These are phyloP conservation scores for Pluvialis apricaria DNA, from an alignment of 2,113 vertebrate genomes.

Conservation along the genomic window DNA sequence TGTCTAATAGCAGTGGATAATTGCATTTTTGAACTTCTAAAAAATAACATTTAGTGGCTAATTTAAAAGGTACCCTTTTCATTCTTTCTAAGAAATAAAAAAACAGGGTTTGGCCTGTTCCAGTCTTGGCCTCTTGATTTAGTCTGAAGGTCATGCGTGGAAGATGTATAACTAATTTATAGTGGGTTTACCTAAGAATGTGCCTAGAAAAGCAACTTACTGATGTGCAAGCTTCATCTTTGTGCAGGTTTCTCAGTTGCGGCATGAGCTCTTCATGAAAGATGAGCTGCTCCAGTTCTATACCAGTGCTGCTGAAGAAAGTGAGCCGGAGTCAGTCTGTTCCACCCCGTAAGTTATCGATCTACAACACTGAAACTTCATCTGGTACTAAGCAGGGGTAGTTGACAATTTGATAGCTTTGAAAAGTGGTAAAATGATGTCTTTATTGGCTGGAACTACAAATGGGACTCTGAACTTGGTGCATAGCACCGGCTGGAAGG, in stretches of 20 bases:
- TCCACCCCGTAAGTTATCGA: conserved; percentile 85
- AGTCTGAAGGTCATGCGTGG: background rate
- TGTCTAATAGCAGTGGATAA: background rate
- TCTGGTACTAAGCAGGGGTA: background rate
- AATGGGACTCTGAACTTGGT: background rate
- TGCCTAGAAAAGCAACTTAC: background rate
- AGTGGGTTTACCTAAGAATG: background rate
- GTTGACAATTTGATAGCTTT: background rate
- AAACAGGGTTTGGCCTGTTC: background rate
- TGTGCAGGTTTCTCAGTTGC: conserved; percentile 91
- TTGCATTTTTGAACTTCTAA: background rate
- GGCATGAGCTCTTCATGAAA: conserved; percentile 96
- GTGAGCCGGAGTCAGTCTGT: conserved; percentile 87
- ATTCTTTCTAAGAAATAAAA: background rate
- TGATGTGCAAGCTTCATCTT: background rate
- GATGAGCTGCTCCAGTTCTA: conserved; percentile 98
- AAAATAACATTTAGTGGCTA: background rate
- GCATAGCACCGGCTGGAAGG: background rate
- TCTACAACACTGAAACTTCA: fast-evolving
- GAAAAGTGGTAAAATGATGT: background rate
- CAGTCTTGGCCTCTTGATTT: background rate
- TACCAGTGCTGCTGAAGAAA: conserved; percentile 91
- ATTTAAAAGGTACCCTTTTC: background rate
- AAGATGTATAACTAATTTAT: background rate
- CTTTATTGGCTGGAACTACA: background rate